Conservation (phyloP, 1,140 invertebrate genomes). For the Mya arenaria region DNA sequence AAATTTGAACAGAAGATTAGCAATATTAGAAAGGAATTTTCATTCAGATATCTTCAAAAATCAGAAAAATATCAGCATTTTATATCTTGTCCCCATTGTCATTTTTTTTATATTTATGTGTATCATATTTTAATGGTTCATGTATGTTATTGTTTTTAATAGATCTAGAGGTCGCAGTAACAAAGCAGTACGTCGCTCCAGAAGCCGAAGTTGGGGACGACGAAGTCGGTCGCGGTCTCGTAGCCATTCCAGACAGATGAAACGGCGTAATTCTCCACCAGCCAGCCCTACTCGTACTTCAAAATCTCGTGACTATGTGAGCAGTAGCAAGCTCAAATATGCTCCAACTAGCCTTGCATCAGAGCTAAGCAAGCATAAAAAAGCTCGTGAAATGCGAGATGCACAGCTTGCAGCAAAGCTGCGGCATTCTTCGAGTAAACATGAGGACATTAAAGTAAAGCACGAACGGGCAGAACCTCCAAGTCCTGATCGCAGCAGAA, state of each 20-base stretch:
- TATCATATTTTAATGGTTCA: too few relatives aligned
- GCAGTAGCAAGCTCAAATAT: too few relatives aligned
- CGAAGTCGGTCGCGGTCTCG: constrained; percentile 61
- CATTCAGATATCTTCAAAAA: too few relatives aligned
- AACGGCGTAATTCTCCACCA: constrained; percentile 40
- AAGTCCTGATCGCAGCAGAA: constrained; percentile 3
- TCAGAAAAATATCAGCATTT: too few relatives aligned
- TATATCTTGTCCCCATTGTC: too few relatives aligned
- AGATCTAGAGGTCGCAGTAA: constrained; percentile 56
- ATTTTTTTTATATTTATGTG: too few relatives aligned
- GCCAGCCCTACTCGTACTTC: constrained; percentile 34
- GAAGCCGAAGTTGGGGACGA: constrained; percentile 56
- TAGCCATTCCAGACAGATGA: constrained; percentile 58
- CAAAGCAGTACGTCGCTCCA: constrained; percentile 52
- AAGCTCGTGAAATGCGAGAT: constrained; percentile 72
- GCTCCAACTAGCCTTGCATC: constrained; percentile 77
- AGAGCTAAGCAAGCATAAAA: constrained; percentile 80
- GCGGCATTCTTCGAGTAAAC: constrained; percentile 39
- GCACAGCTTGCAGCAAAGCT: constrained; percentile 40
- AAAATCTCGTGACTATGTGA: constrained; percentile 39
- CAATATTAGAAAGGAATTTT: too few relatives aligned
- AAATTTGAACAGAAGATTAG: too few relatives aligned
- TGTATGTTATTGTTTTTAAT: too few relatives aligned
- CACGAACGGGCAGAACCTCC: constrained; percentile 10
- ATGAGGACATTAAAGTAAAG: constrained; percentile 17